Conservation (phyloP, 2,888 invertebrate species). For the Cosmia pyralina region DNA sequence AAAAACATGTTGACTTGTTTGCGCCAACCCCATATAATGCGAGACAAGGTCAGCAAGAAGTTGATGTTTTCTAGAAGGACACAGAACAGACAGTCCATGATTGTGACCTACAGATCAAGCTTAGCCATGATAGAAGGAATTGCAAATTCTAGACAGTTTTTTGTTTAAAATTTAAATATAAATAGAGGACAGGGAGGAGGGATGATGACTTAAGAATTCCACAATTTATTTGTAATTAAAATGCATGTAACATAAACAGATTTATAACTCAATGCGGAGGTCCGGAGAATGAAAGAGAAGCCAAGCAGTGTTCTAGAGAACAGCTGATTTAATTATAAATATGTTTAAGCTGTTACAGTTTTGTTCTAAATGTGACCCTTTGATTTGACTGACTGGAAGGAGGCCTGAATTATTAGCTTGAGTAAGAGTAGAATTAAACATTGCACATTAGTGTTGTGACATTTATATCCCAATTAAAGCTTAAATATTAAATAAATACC, state of each 20-base stretch:
- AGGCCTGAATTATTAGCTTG: background rate
- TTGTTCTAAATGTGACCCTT: background rate
- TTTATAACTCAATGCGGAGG: background rate
- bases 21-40: too few species aligned
- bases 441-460: background rate
- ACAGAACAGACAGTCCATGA: background rate
- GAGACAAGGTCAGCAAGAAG: background rate
- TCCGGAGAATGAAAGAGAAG: background rate
- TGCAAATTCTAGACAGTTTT: background rate
- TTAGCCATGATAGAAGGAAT: background rate
- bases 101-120: background rate
- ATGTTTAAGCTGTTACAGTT: background rate
- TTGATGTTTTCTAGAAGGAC: background rate
- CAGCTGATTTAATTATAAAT: background rate
- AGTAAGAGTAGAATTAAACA: background rate
- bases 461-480: background rate
- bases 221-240: background rate
- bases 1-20: background rate
- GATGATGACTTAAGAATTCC: background rate
- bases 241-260: background rate
- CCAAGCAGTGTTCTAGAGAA: background rate
- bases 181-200: background rate
- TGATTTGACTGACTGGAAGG: background rate
- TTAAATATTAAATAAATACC: too few species aligned
- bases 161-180: background rate